phyloP scores from a whole-genome alignment of 2,888 invertebrate genomes.

The Eupeodes latifasciatus region DNA sequence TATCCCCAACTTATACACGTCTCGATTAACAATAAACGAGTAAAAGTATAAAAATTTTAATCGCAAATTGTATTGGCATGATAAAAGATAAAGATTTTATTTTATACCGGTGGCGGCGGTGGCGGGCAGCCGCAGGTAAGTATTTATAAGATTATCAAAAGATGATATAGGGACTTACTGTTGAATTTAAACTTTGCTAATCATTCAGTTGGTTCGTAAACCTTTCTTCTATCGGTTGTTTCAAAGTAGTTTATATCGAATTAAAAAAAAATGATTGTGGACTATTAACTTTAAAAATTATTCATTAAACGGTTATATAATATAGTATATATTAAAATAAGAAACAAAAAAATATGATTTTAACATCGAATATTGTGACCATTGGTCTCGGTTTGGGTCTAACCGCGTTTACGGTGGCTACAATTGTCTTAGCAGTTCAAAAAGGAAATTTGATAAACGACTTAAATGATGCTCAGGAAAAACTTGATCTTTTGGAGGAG shows the following conservation, averaged over 20 bases:
- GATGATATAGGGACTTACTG: background rate
- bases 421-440: slow-evolving; percentile 85
- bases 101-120: background rate
- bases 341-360: slow-evolving; percentile 78
- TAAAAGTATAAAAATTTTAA: slow-evolving; percentile 14
- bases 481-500: slow-evolving; percentile 79
- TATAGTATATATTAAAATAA: no score
- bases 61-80: slow-evolving; percentile 25
- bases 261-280: background rate
- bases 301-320: background rate
- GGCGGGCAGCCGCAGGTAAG: no score
- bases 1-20: slow-evolving; percentile 8
- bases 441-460: slow-evolving; percentile 81
- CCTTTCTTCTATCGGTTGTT: slow-evolving; percentile 13
- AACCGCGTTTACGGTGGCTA: slow-evolving; percentile 85
- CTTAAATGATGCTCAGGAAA: slow-evolving; percentile 79
- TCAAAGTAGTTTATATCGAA: background rate
- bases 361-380: slow-evolving; percentile 80
- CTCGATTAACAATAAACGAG: slow-evolving; percentile 14
- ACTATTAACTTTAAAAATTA: background rate
- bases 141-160: slow-evolving; percentile 22
- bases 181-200: slow-evolving; percentile 11
- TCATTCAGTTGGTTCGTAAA: slow-evolving; percentile 49
- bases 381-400: slow-evolving; percentile 80
- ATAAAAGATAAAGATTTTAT: slow-evolving; percentile 43